phyloP scores from a whole-genome alignment of 64 coral and sea anemone species.

The Acropora tenuis region DNA sequence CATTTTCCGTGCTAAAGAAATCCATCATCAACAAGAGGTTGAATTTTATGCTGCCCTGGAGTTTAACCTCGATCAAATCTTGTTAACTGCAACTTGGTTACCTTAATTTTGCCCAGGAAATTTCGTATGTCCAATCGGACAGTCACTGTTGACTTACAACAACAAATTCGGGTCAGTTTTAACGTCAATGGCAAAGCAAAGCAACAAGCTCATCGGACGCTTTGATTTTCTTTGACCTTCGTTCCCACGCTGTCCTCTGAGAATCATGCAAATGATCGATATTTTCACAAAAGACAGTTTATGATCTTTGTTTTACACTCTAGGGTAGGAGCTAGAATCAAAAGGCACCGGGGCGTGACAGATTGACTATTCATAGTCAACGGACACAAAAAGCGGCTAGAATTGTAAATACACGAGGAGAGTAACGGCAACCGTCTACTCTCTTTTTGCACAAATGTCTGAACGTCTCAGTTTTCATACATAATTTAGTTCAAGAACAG shows the following conservation, averaged over 20 bases:
- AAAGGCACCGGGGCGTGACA: not conserved
- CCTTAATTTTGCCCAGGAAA: not conserved
- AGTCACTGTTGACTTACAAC: no score
- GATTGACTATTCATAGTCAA: not conserved
- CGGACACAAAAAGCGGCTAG: no score
- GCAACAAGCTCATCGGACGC: not conserved
- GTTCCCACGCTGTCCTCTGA: conserved; percentile 7
- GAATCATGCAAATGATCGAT: conserved; percentile 14
- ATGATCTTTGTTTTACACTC: not conserved
- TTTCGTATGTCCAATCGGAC: no score
- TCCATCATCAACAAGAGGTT: not conserved
- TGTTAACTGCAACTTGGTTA: no score
- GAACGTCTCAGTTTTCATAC: no score
- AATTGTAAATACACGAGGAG: no score
- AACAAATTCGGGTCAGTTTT: not conserved
- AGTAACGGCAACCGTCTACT: no score
- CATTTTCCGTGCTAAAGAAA: not conserved
- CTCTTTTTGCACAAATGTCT: no score
- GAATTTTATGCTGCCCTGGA: no score
- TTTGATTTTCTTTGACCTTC: not conserved
- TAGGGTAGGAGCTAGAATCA: not conserved
- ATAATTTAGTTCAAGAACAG: no score
- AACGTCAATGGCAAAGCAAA: not conserved
- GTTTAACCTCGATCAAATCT: no score
- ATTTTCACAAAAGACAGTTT: not conserved